Percentiles rank a stretch among this genome's conserved stretches.
These are phyloP conservation scores for Empidonax alnorum DNA, from an alignment of 2,113 vertebrate species.

Conservation along the genomic window DNA sequence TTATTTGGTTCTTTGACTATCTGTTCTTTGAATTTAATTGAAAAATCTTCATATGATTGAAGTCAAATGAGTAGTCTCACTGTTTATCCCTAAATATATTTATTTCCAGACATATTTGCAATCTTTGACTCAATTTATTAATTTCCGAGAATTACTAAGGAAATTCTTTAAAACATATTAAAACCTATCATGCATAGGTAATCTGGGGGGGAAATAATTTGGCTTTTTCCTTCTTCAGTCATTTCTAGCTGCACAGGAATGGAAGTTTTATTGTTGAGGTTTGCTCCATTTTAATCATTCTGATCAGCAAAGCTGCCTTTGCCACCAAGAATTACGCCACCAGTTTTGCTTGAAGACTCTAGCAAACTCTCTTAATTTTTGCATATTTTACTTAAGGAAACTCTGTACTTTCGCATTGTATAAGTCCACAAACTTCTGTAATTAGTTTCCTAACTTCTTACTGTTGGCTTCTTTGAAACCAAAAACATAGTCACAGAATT, in stretches of 20 bases:
- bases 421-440: not conserved
- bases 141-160: not conserved
- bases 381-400: not conserved
- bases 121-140: not conserved
- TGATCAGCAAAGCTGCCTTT: not conserved
- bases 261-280: not conserved
- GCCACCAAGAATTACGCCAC: not conserved
- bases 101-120: not conserved
- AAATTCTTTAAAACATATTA: not conserved
- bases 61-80: not conserved
- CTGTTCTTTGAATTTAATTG: not conserved
- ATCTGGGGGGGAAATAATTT: not conserved
- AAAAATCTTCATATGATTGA: not conserved
- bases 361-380: not conserved
- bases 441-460: not conserved
- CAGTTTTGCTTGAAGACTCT: not conserved
- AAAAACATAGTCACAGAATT: not conserved
- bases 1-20: not conserved
- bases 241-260: not conserved
- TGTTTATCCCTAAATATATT: not conserved
- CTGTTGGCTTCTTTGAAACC: not conserved
- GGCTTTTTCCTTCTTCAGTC: not conserved
- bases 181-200: not conserved
- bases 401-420: not conserved
- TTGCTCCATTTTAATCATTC: not conserved